Evolutionary conservation across 2,888 invertebrate genomes (phyloP).

Genomic region (Drosophila greeni): DNA sequence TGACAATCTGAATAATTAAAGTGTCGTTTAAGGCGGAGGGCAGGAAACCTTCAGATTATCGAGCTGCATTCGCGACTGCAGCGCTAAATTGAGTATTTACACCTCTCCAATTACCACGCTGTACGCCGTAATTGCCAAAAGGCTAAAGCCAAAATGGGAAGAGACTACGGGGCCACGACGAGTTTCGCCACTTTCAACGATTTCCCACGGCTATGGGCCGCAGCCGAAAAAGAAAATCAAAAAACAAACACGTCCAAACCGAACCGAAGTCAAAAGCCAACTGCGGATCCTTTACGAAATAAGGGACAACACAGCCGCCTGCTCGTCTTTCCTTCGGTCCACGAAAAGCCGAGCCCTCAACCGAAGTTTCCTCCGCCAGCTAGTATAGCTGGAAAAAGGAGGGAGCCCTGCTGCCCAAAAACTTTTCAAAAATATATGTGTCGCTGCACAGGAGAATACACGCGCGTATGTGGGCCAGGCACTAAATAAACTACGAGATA

Average conservation of each 20-base stretch:
- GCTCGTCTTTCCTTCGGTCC: constrained; percentile 27
- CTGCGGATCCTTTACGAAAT: constrained; percentile 56
- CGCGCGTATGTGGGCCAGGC: constrained; percentile 26
- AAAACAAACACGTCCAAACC: constrained; percentile 50
- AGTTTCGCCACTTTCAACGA: constrained; percentile 26
- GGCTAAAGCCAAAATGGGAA: constrained; percentile 20
- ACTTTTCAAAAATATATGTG: constrained; percentile 34
- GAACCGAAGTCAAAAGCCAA: constrained; percentile 68
- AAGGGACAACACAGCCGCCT: constrained; percentile 34
- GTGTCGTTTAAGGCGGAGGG: constrained; percentile 27
- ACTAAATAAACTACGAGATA: constrained; percentile 36
- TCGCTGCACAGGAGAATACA: constrained; percentile 28
- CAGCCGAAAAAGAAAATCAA: constrained; percentile 11
- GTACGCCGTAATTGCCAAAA: constrained; percentile 23
- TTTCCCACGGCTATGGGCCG: constrained; percentile 30
- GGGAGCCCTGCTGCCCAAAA: constrained; percentile 10
- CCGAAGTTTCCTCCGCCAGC: constrained; percentile 12
- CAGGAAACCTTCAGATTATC: constrained; percentile 62
- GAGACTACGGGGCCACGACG: constrained; percentile 3
- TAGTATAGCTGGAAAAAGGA: neutral
- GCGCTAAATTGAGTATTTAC: constrained; percentile 34
- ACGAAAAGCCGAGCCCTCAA: constrained; percentile 14
- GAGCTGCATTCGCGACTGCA: constrained; percentile 48
- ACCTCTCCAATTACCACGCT: constrained; percentile 40
- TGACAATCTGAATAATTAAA: constrained; percentile 39